Base-by-base conservation (phyloP, 2,113 vertebrate species). In the Pao palembangensis region DNA sequence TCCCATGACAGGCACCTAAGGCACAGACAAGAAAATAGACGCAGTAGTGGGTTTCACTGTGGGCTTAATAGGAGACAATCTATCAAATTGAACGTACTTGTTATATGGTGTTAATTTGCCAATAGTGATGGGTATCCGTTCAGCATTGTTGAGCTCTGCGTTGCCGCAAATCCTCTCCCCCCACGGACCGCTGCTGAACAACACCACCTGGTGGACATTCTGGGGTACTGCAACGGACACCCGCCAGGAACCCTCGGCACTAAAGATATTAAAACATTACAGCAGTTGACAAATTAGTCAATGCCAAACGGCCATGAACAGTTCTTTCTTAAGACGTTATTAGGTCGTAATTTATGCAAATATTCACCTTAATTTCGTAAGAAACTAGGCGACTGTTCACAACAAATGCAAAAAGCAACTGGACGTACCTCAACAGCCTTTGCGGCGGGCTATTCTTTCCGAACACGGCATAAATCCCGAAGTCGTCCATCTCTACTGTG, bases 1-100 rank as follows among this genome's bases (percentile, higher is more conserved):
- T 92, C 91, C 91, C 89, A 91, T 2, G 83, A 88, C 61, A 91
- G 58, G 47, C 89, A 92, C 61, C 90, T 91, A 49, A 12, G 58
- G 61, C 50, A 51, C 16, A 50, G 2, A n/a, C 47, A 8, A 17
- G 1, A 23, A 6, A 3, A 13, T 21, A 20, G 25, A 28, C 3
- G 48, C 25, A 1, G 14, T 43, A 2, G 3, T 43, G 41, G 10
- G 41, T 43, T 43, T 13, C 47, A 49, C 5, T 49, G 47, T 19
- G 11, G 34, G 8, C 8, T 38, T 38, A 11, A 38, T 11, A 38
- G 34, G 34, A 12, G 34, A 38, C 34, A 38, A 4, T 38, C 8
- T 8, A 11, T 2, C 8, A 38, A 8, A 2, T 7, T 49, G 47
- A 11, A 17, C 56, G 17, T 65, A 91, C 91, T 85, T 91, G 55